phyloP scores from a whole-genome alignment of 2,797 vertebrate species.

The Girardinus metallicus region DNA sequence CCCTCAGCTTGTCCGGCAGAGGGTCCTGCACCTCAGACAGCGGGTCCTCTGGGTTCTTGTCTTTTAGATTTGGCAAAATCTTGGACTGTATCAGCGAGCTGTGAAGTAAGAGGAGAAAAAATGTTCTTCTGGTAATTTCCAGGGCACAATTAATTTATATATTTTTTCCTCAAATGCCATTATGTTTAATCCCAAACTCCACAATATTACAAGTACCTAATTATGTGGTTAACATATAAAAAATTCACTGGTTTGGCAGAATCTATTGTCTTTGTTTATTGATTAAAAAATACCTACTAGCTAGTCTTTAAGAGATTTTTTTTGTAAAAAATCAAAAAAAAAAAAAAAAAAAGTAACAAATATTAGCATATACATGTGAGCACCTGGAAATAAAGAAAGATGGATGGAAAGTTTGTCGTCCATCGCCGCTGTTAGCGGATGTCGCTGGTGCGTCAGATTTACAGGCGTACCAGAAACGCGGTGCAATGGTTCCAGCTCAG shows the following conservation, averaged over 20 bases:
- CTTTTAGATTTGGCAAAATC: conserved; percentile 92
- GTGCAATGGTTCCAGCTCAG: too few relatives aligned
- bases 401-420: neutral
- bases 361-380: neutral
- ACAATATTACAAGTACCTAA: neutral
- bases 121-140: neutral
- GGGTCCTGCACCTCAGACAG: conserved; percentile 96
- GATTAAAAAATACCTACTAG: neutral
- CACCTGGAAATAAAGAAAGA: neutral
- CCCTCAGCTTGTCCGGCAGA: conserved; percentile 95
- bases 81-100: conserved; percentile 96
- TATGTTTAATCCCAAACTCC: too few relatives aligned
- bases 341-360: neutral
- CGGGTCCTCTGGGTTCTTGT: conserved; percentile 98
- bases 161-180: too few relatives aligned
- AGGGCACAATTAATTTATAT: too few relatives aligned
- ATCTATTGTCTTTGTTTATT: neutral
- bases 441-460: too few relatives aligned
- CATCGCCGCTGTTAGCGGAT: too few relatives aligned
- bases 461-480: too few relatives aligned
- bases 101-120: conserved; percentile 19
- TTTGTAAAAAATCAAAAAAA: too few relatives aligned
- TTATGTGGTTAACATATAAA: neutral
- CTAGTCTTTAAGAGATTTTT: neutral
- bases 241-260: neutral